Base-by-base conservation (phyloP, 2,113 vertebrate genomes). In the Silurus asotus region DNA sequence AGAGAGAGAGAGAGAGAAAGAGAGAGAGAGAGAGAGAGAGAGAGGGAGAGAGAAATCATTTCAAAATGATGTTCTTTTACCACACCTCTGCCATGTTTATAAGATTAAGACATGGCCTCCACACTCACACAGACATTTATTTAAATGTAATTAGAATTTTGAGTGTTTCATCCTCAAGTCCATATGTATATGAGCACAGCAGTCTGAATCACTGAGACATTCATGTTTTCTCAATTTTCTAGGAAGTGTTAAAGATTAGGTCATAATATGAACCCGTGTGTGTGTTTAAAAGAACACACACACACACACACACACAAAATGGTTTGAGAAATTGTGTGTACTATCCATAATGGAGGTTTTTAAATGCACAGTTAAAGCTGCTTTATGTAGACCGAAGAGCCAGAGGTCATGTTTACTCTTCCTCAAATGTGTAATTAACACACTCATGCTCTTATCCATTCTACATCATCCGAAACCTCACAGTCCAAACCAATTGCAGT, bases 401-500 rank as follows among this genome's bases (percentile, higher is more conserved):
- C 4, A 19, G 17, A 20, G 45, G 45, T 72, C 8, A 49, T 0
- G 45, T 48, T 49, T 9, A 37, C 37, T 45, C 28, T 70, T 70
- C 3, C 37, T 72, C 15, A 48, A 17, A 72, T 9, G 17, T 72
- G 69, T 72, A 19, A 72, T 48, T 20, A 72, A 72, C 69, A 72
- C 69, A 37, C 62, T 25, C 23, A 65, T n/a, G 0, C 5, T 4
- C n/a, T 25, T n/a, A n/a, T 15, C 3, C 62, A 65, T 5, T 25
- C 9, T 3, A 65, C 62, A 67, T 65, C 62, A 5, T 11, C 62
- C 23, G 8, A 51, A 17, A 75, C 72, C 72, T 20, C 48, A 19
- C 59, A 76, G 81, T 77, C 51, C 25, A 72, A 81, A 13, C 81
- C 87, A 59, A 51, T 64, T 9, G 5, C 61, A 64, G 10, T 75